Conservation (phyloP, 2,888 invertebrate genomes). For the Cephalotes varians region DNA sequence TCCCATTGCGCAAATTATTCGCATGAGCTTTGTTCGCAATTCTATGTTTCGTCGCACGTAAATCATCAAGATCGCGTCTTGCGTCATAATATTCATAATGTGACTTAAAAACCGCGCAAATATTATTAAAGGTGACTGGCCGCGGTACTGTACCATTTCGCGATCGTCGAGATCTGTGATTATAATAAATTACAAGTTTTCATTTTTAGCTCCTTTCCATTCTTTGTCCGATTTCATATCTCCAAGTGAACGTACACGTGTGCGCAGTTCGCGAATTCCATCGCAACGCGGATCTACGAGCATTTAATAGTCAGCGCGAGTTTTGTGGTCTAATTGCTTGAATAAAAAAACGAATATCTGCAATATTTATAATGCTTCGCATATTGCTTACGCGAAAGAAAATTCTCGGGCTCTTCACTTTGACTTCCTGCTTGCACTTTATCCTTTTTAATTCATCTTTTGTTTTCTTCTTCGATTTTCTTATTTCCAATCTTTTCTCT, state of each 20-base stretch:
- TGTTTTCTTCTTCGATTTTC: neutral
- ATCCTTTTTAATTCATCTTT: constrained; percentile 33
- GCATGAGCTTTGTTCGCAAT: neutral
- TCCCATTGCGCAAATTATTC: constrained; percentile 10
- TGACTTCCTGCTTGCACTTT: constrained; percentile 10
- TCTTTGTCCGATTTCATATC: constrained; percentile 12
- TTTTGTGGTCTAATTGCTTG: constrained; percentile 25
- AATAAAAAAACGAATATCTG: constrained; percentile 22
- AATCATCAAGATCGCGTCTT: constrained; percentile 10
- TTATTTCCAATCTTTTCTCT: neutral
- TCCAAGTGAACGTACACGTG: neutral
- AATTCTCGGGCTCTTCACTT: constrained; percentile 30
- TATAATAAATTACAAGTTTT: constrained; percentile 9
- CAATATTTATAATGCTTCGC: constrained; percentile 25
- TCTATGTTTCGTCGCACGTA: constrained; percentile 10
- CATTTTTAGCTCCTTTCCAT: constrained; percentile 9
- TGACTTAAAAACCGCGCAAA: neutral
- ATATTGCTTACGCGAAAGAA: constrained; percentile 8
- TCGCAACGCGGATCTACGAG: neutral
- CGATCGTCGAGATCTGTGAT: neutral
- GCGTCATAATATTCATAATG: constrained; percentile 12
- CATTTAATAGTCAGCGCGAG: constrained; percentile 12
- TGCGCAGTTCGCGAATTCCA: constrained; percentile 3
- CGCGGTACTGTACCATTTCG: neutral
- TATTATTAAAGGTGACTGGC: neutral